These are phyloP conservation scores for Drosophila borealis DNA, from an alignment of 2,888 invertebrate genomes.

Conservation along the genomic window DNA sequence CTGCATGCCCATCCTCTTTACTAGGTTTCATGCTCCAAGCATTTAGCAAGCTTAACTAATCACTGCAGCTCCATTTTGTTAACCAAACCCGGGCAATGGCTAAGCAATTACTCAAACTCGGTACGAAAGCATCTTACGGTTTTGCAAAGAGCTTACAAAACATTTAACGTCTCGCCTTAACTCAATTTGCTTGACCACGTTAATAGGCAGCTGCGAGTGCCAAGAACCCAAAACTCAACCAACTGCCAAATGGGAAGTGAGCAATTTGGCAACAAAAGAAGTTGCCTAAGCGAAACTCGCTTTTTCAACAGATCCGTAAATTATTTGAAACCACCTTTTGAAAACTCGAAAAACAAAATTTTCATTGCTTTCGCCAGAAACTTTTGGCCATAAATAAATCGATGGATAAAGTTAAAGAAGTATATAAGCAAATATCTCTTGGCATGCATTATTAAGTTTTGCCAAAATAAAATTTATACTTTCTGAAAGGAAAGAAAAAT, in stretches of 20 bases:
- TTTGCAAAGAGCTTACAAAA: slow-evolving; percentile 34
- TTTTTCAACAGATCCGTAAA: slow-evolving; percentile 24
- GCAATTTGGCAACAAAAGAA: slow-evolving; percentile 45
- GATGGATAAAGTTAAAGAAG: slow-evolving; percentile 28
- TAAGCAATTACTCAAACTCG: slow-evolving; percentile 42
- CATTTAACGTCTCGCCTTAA: slow-evolving; percentile 51
- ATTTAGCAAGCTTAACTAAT: slow-evolving; percentile 62
- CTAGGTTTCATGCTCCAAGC: slow-evolving; percentile 31
- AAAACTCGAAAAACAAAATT: slow-evolving; percentile 18
- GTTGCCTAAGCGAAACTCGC: slow-evolving; percentile 21
- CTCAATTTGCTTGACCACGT: slow-evolving; percentile 68
- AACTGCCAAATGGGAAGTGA: slow-evolving; percentile 46
- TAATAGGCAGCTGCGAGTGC: slow-evolving; percentile 62
- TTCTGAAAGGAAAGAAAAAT: slow-evolving; percentile 15
- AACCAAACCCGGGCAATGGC: slow-evolving; percentile 25
- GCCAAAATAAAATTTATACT: slow-evolving; percentile 46
- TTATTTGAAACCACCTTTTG: slow-evolving; percentile 23
- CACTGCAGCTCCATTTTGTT: slow-evolving; percentile 49
- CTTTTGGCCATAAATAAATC: slow-evolving; percentile 47
- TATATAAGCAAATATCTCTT: slow-evolving; percentile 9
- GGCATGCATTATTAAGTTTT: slow-evolving; percentile 63
- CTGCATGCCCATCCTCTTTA: slow-evolving; percentile 4
- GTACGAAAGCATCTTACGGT: slow-evolving; percentile 28
- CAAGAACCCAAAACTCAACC: slow-evolving; percentile 28
- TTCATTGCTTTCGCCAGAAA: slow-evolving; percentile 13